Conservation (phyloP, 2,888 invertebrate genomes). For the Phania funesta region DNA sequence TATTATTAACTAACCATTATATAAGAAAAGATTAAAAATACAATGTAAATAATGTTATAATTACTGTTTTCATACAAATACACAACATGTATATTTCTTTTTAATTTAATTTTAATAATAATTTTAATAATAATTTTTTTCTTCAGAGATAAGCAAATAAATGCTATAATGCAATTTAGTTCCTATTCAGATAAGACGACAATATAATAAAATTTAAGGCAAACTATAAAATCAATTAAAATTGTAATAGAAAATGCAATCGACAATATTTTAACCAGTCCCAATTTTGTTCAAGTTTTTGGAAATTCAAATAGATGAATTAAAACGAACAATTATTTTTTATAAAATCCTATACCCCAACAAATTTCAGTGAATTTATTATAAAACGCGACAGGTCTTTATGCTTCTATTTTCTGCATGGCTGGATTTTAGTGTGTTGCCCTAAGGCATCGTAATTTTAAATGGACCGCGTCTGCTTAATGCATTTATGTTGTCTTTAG, state of each 20-base stretch:
- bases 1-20: slow-evolving; percentile 7
- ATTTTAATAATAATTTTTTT: slow-evolving; percentile 5
- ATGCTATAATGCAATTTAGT: slow-evolving; percentile 1
- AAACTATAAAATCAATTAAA: slow-evolving; percentile 7
- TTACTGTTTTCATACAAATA: neutral
- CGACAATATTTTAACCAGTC: neutral
- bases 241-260: neutral
- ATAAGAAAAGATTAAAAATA: slow-evolving; percentile 12
- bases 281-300: no score
- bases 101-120: no score
- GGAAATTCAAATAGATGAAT: no score
- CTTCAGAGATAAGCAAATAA: slow-evolving; percentile 31
- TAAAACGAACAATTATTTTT: no score
- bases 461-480: no score
- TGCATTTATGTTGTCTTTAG: no score
- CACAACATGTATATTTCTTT: neutral
- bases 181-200: slow-evolving; percentile 38
- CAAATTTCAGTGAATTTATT: no score
- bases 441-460: no score
- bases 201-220: neutral
- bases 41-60: slow-evolving; percentile 16
- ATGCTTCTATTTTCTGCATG: no score
- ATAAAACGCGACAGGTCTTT: no score
- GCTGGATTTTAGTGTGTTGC: no score
- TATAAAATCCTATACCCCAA: no score